Evolutionary conservation across 2,888 invertebrate species (phyloP).

Genomic region (Meliscaeva auricollis): DNA sequence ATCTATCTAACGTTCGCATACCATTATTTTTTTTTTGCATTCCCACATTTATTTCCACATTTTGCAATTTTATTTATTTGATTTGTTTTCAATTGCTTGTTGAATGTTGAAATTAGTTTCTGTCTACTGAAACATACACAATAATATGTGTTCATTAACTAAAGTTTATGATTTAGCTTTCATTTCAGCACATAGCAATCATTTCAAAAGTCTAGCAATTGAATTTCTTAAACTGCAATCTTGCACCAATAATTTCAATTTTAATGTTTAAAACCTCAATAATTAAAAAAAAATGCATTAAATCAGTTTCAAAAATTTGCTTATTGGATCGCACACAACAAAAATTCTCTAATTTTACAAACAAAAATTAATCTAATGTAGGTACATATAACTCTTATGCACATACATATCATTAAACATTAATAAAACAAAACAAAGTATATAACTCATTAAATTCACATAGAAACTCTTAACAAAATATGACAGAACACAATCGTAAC

Average conservation of each 20-base stretch:
- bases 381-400: not conserved
- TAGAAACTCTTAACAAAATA: too few species aligned
- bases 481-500: too few species aligned
- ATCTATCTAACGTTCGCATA: too few species aligned
- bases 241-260: not conserved
- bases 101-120: not conserved
- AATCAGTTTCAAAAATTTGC: not conserved
- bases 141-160: not conserved
- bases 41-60: not conserved
- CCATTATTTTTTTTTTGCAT: too few species aligned
- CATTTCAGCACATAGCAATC: not conserved
- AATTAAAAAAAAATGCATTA: constrained; percentile 11
- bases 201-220: not conserved
- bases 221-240: not conserved
- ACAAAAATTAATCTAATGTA: not conserved
- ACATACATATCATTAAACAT: not conserved
- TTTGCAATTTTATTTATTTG: not conserved
- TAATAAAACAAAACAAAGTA: too few species aligned
- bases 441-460: too few species aligned
- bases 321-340: not conserved
- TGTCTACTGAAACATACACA: not conserved
- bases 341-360: too few species aligned
- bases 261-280: not conserved
- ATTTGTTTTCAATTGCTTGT: not conserved
- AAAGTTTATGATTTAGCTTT: not conserved